Evolutionary conservation across 2,113 vertebrate species (phyloP).

Genomic region (Micromys minutus): DNA sequence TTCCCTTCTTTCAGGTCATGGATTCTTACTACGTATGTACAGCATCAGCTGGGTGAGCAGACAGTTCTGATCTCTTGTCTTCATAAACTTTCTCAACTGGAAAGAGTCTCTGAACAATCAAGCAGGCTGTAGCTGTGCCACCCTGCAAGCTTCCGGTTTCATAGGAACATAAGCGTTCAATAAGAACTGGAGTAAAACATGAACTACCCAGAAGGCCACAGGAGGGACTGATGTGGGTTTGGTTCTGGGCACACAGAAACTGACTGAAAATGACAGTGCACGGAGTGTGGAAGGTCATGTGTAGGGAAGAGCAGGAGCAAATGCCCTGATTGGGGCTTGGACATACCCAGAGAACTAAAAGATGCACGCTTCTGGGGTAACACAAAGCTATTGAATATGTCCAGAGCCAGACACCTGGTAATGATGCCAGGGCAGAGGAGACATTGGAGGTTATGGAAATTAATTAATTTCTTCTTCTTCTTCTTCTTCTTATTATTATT

Average conservation of each 20-base stretch:
- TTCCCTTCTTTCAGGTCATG: not conserved
- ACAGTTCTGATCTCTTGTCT: not conserved
- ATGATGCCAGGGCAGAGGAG: not conserved
- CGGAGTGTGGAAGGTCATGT: not conserved
- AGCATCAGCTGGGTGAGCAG: not conserved
- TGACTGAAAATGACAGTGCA: not conserved
- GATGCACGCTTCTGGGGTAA: not conserved
- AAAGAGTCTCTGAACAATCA: not conserved
- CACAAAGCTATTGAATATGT: not conserved
- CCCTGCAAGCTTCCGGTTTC: not conserved
- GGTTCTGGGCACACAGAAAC: not conserved
- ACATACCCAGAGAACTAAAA: not conserved
- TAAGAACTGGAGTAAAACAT: not conserved
- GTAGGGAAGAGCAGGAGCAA: accelerated
- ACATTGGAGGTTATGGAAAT: not conserved
- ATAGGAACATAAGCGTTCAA: not conserved
- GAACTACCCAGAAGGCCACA: not conserved
- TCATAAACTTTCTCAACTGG: not conserved
- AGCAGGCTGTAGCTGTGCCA: not conserved
- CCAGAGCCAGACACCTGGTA: not conserved
- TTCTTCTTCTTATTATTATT: no score
- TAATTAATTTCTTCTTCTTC: no score
- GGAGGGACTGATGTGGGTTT: not conserved
- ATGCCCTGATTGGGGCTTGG: not conserved
- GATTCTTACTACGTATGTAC: not conserved